Evolutionary conservation across 2,113 vertebrate species (phyloP).

Genomic region (Arvicanthis niloticus): DNA sequence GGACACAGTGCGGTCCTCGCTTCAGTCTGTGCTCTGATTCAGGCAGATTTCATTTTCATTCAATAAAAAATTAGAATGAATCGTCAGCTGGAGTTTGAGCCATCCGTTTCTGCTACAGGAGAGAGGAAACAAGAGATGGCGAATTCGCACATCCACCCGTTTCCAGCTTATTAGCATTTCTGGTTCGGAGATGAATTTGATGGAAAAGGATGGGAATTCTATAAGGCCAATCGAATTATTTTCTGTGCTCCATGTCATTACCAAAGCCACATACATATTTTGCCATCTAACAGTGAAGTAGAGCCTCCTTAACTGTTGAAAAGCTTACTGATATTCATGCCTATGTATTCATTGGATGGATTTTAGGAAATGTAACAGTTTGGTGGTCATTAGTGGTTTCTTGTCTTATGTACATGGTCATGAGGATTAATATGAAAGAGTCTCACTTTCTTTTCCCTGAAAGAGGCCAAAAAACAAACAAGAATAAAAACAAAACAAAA

Average conservation of each 20-base stretch:
- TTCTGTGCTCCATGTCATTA: background rate
- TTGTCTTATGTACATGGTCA: background rate
- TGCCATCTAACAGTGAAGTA: background rate
- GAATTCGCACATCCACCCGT: background rate
- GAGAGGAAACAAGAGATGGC: background rate
- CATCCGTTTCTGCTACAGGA: conserved; percentile 17
- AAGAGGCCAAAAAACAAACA: background rate
- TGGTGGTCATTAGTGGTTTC: conserved; percentile 8
- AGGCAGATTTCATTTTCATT: conserved; percentile 5
- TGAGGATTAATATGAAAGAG: conserved; percentile 44
- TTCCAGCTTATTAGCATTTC: conserved; percentile 18
- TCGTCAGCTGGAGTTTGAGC: background rate
- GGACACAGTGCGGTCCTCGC: background rate
- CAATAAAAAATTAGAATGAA: conserved; percentile 41
- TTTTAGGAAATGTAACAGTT: conserved; percentile 44
- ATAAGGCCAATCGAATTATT: conserved; percentile 13
- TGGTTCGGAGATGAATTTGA: conserved; percentile 32
- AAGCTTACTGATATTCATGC: background rate
- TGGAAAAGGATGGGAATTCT: background rate
- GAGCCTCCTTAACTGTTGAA: background rate
- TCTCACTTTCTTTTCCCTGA: background rate
- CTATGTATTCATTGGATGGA: background rate
- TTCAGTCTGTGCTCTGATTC: conserved; percentile 46
- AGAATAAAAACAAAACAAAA: background rate
- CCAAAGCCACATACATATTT: background rate